These are phyloP conservation scores for Todiramphus chloris DNA, from an alignment of 2,113 vertebrate species.

Conservation along the genomic window DNA sequence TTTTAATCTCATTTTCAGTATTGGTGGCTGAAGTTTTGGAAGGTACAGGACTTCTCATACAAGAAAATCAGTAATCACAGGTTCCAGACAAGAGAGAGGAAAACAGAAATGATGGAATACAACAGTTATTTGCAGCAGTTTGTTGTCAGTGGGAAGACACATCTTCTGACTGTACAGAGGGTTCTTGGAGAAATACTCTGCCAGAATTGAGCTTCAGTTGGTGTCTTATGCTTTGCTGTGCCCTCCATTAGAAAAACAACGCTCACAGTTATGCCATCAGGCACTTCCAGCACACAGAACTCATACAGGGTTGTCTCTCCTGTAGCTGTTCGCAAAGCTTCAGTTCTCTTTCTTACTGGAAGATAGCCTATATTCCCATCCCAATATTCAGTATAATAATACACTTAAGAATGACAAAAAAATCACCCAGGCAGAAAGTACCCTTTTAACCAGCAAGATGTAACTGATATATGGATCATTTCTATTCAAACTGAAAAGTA, in stretches of 20 bases:
- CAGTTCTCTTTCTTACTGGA: not conserved
- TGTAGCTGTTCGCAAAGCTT: not conserved
- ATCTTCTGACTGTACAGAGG: not conserved
- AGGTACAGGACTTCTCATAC: not conserved
- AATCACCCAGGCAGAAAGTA: not conserved
- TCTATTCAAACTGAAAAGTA: not conserved
- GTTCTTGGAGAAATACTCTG: not conserved
- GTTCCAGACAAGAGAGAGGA: not conserved
- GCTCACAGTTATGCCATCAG: not conserved
- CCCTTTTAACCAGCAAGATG: not conserved
- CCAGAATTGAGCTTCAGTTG: not conserved
- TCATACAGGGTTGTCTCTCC: not conserved
- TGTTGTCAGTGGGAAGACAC: not conserved
- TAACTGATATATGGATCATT: not conserved
- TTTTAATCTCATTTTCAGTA: not conserved
- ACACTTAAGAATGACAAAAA: not conserved
- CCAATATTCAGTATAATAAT: not conserved
- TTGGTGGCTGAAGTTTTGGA: not conserved
- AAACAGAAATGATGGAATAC: not conserved
- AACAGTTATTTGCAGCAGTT: not conserved
- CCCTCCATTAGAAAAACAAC: not conserved
- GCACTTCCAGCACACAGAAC: not conserved
- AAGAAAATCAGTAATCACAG: not conserved
- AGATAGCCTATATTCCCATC: not conserved
- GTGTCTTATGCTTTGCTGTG: not conserved